Base-by-base conservation (phyloP, 2,797 vertebrate species). In the Pristis pectinata region DNA sequence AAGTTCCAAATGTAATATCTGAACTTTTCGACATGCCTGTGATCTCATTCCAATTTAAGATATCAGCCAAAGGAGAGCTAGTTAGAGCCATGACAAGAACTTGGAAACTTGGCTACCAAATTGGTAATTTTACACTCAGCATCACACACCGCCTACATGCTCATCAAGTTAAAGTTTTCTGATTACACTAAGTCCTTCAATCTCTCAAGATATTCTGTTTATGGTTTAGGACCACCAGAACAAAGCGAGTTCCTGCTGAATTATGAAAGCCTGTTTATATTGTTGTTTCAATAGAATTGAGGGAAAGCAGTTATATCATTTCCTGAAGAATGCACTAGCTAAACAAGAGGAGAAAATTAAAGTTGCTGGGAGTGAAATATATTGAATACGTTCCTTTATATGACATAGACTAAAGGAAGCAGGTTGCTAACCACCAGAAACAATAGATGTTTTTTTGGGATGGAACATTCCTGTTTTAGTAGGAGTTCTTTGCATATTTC, bases 1-100 rank as follows among this genome's bases (percentile, higher is more conserved):
- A 93, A 94, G 70, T 76, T 94, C 67, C 92, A 94, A 94, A 94
- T 72, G 94, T 94, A 94, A 94, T 74, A 94, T 74, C 67, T 74
- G 44, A 93, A 74, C 37, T 93, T 93, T 70, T 72, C 24, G 72
- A 74, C 11, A 76, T 53, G 44, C 49, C 92, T 94, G 44, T 93
- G 70, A 94, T 94, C 92, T 94, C 67, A 53, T 76, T 94, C 92
- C 92, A 94, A 44, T 56, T 94, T 94, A 76, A 53, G 27, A 94
- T 94, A 30, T n/a, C 70, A 30, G 92, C 92, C 92, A 94, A 94
- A 49, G 72, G 44, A 94, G 44, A 94, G 94, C 44, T 94, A 94
- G 67, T 94, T 94, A 94, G 41, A 94, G 27, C 34, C 44, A 34
- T 74, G 70, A 94, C 92, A 94, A 41, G 92, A 74, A 17, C 92